A percentile compares a stretch with the other conserved stretches of the same genome.
These are phyloP conservation scores for Patiria miniata DNA, from an alignment of 35 echinoderm and acorn worm species.

Conservation along the genomic window DNA sequence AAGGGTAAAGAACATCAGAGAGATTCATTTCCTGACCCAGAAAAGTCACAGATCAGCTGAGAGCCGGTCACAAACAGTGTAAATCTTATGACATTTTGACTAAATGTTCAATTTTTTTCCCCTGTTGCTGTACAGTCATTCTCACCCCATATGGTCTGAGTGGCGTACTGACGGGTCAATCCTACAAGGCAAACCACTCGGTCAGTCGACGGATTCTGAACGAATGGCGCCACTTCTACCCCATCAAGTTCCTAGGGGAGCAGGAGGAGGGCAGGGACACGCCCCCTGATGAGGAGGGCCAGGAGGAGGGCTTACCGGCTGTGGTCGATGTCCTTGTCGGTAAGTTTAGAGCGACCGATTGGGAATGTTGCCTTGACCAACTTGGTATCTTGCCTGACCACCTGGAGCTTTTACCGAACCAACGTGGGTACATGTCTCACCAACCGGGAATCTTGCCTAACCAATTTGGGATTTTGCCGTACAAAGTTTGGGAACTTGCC, in stretches of 20 bases:
- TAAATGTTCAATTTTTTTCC: too few species aligned
- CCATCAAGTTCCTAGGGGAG: constrained; percentile 70
- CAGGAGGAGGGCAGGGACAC: constrained; percentile 47
- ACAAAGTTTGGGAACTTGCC: background rate
- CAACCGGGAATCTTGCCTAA: too few species aligned
- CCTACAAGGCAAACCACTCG: constrained; percentile 68
- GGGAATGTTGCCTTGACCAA: background rate
- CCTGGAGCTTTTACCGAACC: background rate
- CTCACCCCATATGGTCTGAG: constrained; percentile 88
- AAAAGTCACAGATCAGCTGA: too few species aligned
- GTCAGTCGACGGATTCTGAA: constrained; percentile 58
- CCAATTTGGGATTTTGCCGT: too few species aligned
- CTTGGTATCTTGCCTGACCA: too few species aligned
- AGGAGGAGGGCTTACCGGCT: constrained; percentile 58
- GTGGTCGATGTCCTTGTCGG: constrained; percentile 95
- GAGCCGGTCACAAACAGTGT: too few species aligned
- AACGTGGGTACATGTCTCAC: too few species aligned
- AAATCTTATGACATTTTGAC: too few species aligned
- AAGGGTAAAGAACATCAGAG: too few species aligned
- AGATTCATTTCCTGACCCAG: too few species aligned
- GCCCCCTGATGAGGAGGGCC: background rate
- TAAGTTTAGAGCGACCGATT: constrained; percentile 42
- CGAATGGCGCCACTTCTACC: constrained; percentile 96
- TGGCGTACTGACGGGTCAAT: constrained; percentile 80
- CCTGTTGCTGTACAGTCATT: constrained; percentile 61